These are phyloP conservation scores for Pterocles orientalis DNA, from an alignment of 2,113 vertebrate species.

Conservation along the genomic window DNA sequence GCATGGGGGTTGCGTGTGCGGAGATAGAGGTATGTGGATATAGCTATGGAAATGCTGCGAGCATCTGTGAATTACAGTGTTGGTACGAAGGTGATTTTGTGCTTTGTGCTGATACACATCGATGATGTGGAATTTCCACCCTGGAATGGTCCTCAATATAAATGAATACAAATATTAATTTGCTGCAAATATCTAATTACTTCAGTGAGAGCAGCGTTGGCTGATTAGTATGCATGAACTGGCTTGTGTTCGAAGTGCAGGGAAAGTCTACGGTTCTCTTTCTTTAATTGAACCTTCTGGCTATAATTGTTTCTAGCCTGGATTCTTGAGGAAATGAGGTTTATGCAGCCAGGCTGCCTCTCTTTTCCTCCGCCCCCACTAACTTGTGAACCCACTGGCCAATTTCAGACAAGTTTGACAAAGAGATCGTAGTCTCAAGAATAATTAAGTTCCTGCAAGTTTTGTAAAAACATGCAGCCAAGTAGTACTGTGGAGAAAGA, in stretches of 20 bases:
- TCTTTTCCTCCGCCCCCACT: not conserved
- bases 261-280: not conserved
- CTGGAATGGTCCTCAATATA: not conserved
- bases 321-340: conserved; percentile 30
- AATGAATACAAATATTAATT: conserved; percentile 43
- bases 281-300: conserved; percentile 61
- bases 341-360: not conserved
- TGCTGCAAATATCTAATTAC: not conserved
- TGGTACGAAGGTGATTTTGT: not conserved
- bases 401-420: conserved; percentile 11
- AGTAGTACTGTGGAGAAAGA: not conserved
- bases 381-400: not conserved
- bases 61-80: not conserved
- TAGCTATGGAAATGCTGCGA: not conserved
- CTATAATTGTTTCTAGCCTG: conserved; percentile 49
- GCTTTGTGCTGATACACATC: not conserved
- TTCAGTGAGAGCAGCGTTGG: not conserved
- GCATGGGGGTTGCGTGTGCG: not conserved
- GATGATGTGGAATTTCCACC: not conserved
- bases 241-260: conserved; percentile 9
- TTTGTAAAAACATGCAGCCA: not conserved
- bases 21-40: not conserved
- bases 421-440: not conserved
- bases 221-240: conserved; percentile 33
- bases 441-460: not conserved